Conservation (phyloP, 1,140 invertebrate genomes). For the Steinernema feltiae region DNA sequence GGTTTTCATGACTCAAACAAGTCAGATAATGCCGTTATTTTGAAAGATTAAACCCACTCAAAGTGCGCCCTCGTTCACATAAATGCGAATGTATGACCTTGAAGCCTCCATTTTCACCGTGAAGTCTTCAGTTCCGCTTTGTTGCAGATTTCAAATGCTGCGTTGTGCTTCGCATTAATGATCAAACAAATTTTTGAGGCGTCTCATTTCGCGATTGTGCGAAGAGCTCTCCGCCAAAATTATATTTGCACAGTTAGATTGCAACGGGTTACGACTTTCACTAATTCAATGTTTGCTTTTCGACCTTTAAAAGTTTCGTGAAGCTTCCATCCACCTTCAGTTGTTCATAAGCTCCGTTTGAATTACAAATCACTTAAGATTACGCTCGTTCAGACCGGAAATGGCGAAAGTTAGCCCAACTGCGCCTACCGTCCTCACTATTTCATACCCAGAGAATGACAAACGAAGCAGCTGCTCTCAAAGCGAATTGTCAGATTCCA, state of each 20-base stretch:
- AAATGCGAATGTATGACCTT: not conserved
- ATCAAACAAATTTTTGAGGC: not conserved
- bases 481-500: not conserved
- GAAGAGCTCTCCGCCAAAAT: not conserved
- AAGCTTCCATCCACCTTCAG: not conserved
- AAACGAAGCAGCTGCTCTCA: not conserved
- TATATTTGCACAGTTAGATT: not conserved
- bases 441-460: not conserved
- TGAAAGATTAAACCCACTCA: not conserved
- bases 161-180: not conserved
- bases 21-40: not conserved
- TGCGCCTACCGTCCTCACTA: not conserved
- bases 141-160: not conserved
- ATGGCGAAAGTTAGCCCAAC: not conserved
- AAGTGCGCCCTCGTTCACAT: not conserved
- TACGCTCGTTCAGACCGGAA: not conserved
- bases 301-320: not conserved
- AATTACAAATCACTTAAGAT: not conserved
- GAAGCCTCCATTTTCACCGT: not conserved
- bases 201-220: not conserved
- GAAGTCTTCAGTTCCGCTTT: not conserved
- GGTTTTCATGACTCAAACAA: too few species aligned
- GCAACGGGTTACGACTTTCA: not conserved
- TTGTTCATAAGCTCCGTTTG: not conserved
- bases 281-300: not conserved